Evolutionary conservation across 2,113 vertebrate species (phyloP), one percentile per base, ranked within the genome.

Genomic region (Corythoichthys haematopterus): DNA sequence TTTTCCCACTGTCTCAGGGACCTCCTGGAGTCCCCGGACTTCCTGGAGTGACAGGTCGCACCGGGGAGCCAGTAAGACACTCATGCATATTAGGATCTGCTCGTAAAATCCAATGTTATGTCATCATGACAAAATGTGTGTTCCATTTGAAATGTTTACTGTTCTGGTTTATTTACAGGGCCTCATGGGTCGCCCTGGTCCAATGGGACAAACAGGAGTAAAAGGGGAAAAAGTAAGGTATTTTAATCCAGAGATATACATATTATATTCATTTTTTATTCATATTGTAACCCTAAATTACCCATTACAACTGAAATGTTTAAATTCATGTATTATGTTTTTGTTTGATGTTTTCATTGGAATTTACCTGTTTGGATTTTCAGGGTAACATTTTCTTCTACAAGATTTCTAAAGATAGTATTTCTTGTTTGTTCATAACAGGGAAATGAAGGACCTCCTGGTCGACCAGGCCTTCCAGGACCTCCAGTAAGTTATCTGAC

Each of bases 401-500:
- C 61, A n/a, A 37, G 48, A 58, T 48, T 53, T 66, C 15, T 71
- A 70, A 70, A 73, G 69, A 40, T 65, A 72, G 68, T 74, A 47
- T 77, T 47, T 79, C 6, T 76, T 66, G n/a, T 77, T 76, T 84
- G 36, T 81, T 45, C 79, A 76, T 75, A 78, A 2, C 86, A 99
- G 97, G 97, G 97, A 68, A 93, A 73, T 16, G 94, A 98, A 76
- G 97, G 97, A 9, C 78, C 89, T 53, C 81, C 92, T 65, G 97
- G 97, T 56, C 92, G 83, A 71, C 93, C 93, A 69, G 92, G 92
- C 40, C 90, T 85, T 70, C 91, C 92, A 69, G 92, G 92, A 66
- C 89, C 91, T 70, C 89, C 90, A 9, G 92, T 93, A 85, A 92
- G 91, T 88, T 72, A 38, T 45, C n/a, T 35, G 12, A 14, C 52